phyloP scores from a whole-genome alignment of 1,140 invertebrate species.

The Macrosteles quadrilineatus region DNA sequence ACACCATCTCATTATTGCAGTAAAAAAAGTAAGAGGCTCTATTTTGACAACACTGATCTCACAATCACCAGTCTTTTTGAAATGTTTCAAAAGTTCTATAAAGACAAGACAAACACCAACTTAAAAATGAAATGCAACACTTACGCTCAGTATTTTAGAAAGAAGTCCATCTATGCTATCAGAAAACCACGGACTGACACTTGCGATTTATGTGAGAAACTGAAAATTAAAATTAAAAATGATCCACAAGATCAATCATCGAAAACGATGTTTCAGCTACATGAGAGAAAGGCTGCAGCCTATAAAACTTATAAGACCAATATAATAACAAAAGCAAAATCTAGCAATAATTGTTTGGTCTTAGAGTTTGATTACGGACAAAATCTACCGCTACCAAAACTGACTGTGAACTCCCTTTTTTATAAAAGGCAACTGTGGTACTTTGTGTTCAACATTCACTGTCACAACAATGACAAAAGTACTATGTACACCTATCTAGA shows the following conservation, averaged over 20 bases:
- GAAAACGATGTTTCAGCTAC: slow-evolving; percentile 19
- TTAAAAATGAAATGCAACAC: slow-evolving; percentile 17
- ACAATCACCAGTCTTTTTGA: slow-evolving; percentile 18
- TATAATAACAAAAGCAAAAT: slow-evolving; percentile 20
- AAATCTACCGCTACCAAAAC: slow-evolving; percentile 34
- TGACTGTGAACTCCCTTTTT: slow-evolving; percentile 31
- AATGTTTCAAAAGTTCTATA: slow-evolving; percentile 23
- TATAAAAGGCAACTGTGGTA: slow-evolving; percentile 32
- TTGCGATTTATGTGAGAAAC: slow-evolving; percentile 28
- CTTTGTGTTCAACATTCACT: slow-evolving; percentile 33
- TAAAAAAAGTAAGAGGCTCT: slow-evolving; percentile 1
- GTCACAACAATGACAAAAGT: slow-evolving; percentile 17
- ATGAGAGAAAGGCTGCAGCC: slow-evolving; percentile 12
- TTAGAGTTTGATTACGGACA: slow-evolving; percentile 37
- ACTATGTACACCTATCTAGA: slow-evolving; percentile 28
- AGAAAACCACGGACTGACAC: slow-evolving; percentile 31
- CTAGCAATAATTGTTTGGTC: slow-evolving; percentile 22
- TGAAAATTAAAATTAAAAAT: slow-evolving; percentile 19
- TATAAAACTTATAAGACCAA: slow-evolving; percentile 27
- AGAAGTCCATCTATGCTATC: slow-evolving; percentile 25
- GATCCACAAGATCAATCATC: slow-evolving; percentile 16
- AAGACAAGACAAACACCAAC: slow-evolving; percentile 14
- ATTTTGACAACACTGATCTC: slow-evolving; percentile 27
- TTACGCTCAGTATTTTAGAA: slow-evolving; percentile 29
- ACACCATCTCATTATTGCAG: no score